phyloP scores from a whole-genome alignment of 2,113 vertebrate genomes.

The Dinomys branickii region DNA sequence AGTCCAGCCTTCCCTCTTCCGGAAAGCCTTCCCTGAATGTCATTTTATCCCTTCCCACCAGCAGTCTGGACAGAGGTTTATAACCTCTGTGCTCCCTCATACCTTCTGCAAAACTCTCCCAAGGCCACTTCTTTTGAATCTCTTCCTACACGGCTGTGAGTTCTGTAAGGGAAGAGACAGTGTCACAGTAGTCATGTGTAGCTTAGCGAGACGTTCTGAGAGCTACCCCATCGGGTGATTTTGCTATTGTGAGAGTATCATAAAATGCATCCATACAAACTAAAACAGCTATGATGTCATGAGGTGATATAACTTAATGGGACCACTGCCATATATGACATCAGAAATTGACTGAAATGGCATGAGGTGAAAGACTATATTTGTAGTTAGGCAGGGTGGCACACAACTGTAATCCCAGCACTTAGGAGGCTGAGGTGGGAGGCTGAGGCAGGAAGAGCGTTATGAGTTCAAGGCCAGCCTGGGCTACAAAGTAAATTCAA shows the following conservation, averaged over 20 bases:
- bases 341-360: neutral
- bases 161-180: neutral
- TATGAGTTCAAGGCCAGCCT: too few relatives aligned
- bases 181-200: neutral
- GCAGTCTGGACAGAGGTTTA: neutral
- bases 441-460: too few relatives aligned
- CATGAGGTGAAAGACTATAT: neutral
- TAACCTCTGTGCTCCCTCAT: neutral
- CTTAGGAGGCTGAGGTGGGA: too few relatives aligned
- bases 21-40: neutral
- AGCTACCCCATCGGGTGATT: neutral
- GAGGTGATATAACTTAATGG: neutral
- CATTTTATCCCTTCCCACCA: neutral
- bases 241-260: neutral
- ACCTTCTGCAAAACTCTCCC: neutral
- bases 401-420: too few relatives aligned
- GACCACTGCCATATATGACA: neutral
- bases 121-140: neutral
- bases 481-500: too few relatives aligned
- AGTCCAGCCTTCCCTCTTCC: neutral
- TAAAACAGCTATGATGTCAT: neutral
- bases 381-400: neutral
- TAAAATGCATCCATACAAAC: neutral
- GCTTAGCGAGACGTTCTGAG: neutral
- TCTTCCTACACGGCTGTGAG: neutral